Evolutionary conservation across 2,113 vertebrate genomes (phyloP), one percentile per base, ranked within the genome.

Genomic region (Synodontis membranacea): DNA sequence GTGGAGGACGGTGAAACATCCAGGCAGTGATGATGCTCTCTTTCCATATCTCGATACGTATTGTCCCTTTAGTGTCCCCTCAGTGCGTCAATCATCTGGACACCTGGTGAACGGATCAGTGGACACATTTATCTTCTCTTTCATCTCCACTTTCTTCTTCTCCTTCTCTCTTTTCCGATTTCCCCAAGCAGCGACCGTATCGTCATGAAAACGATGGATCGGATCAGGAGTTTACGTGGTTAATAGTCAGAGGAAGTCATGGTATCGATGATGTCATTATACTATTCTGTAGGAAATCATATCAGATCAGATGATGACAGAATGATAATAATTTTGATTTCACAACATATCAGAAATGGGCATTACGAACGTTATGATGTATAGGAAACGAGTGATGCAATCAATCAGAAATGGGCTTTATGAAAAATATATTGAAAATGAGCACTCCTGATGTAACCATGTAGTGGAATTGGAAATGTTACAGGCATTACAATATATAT

Each of bases 1-100:
- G 92, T 92, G 78, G 91, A 91, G 81, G 92, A 93, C 12, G 92
- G 91, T 81, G 93, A 94, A 76, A 91, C 86, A 80, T 91, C 92
- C 87, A 92, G 92, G 91, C 94, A 92, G 94, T 93, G 91, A 90
- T 90, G 87, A 90, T 89, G 88, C 50, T 81, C 84, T 83, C 80
- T 83, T 44, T 82, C 83, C 82, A 80, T 79, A 54, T 54, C 48
- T 58, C 2, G 19, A 42, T 80, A 56, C 88, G 76, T 88, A 70
- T 84, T 50, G 75, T 58, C 82, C 64, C 60, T 86, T 82, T 66
- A 80, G 80, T 88, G 86, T 84, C 72, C 80, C 82, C 46, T 85
- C 74, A 79, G 74, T 83, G 72, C 72, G 54, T 79, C 66, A 79
- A 17, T 79, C 82, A 85, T 85, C 75, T 84, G 46, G 79, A 89